Evolutionary conservation across 2,113 vertebrate species (phyloP).

Genomic region (Balaeniceps rex): DNA sequence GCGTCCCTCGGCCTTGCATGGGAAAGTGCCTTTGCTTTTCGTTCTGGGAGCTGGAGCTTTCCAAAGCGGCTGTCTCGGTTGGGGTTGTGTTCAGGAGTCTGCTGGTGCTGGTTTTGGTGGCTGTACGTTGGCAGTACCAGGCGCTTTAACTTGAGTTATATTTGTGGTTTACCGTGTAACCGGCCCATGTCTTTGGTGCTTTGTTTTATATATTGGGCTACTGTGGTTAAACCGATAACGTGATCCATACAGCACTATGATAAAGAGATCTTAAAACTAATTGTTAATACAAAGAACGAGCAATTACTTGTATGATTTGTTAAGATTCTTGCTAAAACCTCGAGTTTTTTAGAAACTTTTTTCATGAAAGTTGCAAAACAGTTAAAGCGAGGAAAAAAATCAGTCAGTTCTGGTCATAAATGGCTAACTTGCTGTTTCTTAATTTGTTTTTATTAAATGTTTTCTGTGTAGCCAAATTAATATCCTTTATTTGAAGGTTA

Average conservation of each 20-base stretch:
- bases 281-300: neutral
- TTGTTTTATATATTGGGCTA: fast-evolving
- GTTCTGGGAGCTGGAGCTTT: fast-evolving
- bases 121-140: fast-evolving
- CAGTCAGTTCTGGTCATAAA: fast-evolving
- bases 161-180: neutral
- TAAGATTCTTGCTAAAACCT: neutral
- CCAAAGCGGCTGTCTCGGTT: fast-evolving
- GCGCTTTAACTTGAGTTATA: fast-evolving
- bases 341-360: neutral
- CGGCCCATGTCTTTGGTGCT: fast-evolving
- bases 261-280: neutral
- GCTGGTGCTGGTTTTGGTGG: too few species aligned
- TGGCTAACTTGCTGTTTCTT: neutral
- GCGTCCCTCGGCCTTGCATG: fast-evolving
- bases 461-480: neutral
- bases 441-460: neutral
- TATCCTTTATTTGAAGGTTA: neutral
- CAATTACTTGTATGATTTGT: neutral
- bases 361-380: neutral
- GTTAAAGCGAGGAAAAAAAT: fast-evolving
- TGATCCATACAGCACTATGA: fast-evolving
- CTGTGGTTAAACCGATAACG: fast-evolving
- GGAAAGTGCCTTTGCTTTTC: neutral
- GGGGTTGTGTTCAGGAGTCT: fast-evolving